A percentile compares a stretch with the other conserved stretches of the same genome.
phyloP scores from a whole-genome alignment of 2,888 invertebrate genomes.

The Andricus quercusramuli region DNA sequence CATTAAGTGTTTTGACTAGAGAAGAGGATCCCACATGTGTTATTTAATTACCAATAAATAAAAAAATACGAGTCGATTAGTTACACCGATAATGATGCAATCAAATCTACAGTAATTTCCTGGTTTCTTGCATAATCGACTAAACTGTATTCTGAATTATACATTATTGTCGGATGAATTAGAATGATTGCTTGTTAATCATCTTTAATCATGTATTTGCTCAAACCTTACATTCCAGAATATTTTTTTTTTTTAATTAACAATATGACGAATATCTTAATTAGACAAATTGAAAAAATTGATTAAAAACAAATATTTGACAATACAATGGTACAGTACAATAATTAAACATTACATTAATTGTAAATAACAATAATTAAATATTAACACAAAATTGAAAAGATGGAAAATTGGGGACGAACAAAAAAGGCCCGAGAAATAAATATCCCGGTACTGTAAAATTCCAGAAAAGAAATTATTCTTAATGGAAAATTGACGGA shows the following conservation, averaged over 20 bases:
- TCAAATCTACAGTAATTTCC: constrained; percentile 14
- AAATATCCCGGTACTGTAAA: too few species aligned
- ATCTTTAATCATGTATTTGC: not conserved
- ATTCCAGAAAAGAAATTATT: too few species aligned
- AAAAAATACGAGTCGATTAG: constrained; percentile 28
- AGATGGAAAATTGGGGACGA: too few species aligned
- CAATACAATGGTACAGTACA: too few species aligned
- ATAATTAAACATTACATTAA: too few species aligned
- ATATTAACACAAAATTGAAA: too few species aligned
- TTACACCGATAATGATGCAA: constrained; percentile 22
- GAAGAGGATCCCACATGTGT: not conserved
- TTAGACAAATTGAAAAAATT: not conserved
- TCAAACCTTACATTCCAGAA: not conserved
- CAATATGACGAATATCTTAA: not conserved
- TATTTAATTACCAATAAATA: constrained; percentile 19
- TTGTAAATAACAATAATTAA: too few species aligned
- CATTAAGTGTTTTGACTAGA: not conserved
- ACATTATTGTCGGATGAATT: not conserved
- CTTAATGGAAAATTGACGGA: too few species aligned
- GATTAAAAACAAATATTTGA: too few species aligned
- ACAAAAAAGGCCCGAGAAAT: too few species aligned
- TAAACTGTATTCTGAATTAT: constrained; percentile 28
- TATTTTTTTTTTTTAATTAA: not conserved
- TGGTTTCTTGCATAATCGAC: constrained; percentile 16
- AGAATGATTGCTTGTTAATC: not conserved